Evolutionary conservation across 2,113 vertebrate species (phyloP).

Genomic region (Labeo catla): DNA sequence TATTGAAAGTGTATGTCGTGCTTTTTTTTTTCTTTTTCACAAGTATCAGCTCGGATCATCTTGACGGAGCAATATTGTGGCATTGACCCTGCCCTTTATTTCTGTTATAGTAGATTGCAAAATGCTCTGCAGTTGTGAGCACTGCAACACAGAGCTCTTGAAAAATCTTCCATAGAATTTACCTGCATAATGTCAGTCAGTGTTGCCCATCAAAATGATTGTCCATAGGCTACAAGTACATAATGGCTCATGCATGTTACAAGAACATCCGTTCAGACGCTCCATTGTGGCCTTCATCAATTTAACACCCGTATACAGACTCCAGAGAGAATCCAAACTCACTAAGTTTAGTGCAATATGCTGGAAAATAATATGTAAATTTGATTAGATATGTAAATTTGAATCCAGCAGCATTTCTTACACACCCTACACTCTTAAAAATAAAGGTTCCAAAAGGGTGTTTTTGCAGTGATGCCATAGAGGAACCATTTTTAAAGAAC

Average conservation of each 20-base stretch:
- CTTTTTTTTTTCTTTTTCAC: neutral
- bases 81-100: neutral
- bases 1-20: neutral
- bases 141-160: neutral
- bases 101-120: neutral
- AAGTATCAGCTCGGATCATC: neutral
- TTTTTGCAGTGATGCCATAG: no score
- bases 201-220: neutral
- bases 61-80: neutral
- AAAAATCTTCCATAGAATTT: neutral
- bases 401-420: no score
- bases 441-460: no score
- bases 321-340: neutral
- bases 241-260: neutral
- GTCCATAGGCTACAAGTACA: neutral
- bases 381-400: neutral
- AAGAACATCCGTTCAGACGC: neutral
- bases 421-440: no score
- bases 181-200: conserved; percentile 18
- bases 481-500: no score
- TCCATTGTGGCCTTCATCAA: neutral
- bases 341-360: neutral
- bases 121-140: neutral
- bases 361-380: neutral
- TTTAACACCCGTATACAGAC: neutral